A percentile compares a stretch with the other conserved stretches of the same genome.
Conservation (phyloP, 2,797 vertebrate genomes). For the Cirrhinus molitorella region DNA sequence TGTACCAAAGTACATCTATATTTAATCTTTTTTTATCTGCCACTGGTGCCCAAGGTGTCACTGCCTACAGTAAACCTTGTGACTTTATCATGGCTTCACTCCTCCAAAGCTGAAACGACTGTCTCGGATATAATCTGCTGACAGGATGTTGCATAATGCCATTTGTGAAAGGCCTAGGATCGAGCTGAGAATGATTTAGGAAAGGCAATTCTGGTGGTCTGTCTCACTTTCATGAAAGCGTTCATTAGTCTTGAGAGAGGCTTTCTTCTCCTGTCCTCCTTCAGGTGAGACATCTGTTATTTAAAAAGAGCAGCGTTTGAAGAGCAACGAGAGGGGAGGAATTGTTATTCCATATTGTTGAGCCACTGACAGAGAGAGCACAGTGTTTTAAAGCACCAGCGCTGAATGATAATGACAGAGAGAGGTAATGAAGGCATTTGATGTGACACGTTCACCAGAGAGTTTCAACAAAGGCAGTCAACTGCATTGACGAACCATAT, state of each 20-base stretch:
- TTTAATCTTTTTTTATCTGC: constrained; percentile 5
- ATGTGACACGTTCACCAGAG: constrained; percentile 76
- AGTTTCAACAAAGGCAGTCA: constrained; percentile 76
- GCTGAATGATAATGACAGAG: constrained; percentile 75
- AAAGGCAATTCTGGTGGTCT: constrained; percentile 62
- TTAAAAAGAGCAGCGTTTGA: constrained; percentile 72
- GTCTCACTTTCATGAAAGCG: constrained; percentile 70
- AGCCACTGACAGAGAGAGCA: constrained; percentile 67
- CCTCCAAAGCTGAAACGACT: constrained; percentile 11
- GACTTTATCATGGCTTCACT: constrained; percentile 14
- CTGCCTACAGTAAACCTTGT: constrained; percentile 15
- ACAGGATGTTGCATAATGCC: constrained; percentile 51
- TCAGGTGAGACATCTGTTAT: constrained; percentile 75
- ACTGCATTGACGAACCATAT: constrained; percentile 67
- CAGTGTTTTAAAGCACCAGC: constrained; percentile 70
- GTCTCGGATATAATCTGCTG: constrained; percentile 13
- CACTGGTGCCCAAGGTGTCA: background rate
- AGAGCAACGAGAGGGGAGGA: constrained; percentile 68
- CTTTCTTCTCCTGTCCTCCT: constrained; percentile 69
- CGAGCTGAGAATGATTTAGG: constrained; percentile 62
- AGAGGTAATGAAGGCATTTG: constrained; percentile 82
- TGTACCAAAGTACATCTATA: background rate
- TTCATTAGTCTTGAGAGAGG: constrained; percentile 59
- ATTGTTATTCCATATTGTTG: constrained; percentile 70
- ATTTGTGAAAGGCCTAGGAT: constrained; percentile 28